Base-by-base conservation (phyloP, 2,113 vertebrate species). In the Brachyhypopomus occidentalis region DNA sequence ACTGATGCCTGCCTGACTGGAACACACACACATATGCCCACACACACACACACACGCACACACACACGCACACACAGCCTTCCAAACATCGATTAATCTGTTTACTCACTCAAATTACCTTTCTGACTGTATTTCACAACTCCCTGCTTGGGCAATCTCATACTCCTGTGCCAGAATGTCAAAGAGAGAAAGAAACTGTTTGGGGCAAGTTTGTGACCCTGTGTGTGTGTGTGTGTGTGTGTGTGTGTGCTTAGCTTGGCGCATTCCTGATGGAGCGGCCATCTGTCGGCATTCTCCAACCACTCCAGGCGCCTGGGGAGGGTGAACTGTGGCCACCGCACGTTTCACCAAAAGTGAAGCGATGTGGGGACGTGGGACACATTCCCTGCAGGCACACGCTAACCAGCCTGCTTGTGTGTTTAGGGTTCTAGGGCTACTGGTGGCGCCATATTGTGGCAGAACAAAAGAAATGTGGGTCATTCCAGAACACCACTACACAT, bases 391-490 rank as follows among this genome's bases (percentile, higher is more conserved):
- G 34, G n/a, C 56, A 84, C 45, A 60, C 74, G n/a, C 36, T 74
- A 83, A 74, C 62, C 34, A 66, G 45, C 63, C 74, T 36, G 60
- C 60, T 75, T 60, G 76, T 75, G 70, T 79, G 77, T 71, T 63
- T 63, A 62, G 62, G 48, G 56, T 67, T 75, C 70, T 25, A 74
- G 3, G 58, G 30, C 52, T 74, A 78, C 73, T 83, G 23, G 69
- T 77, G 8, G 14, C 23, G 14, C 45, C 71, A 72, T 25, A 72
- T 55, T 45, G 52, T 4, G 14, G 45, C 23, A 4, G 14, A 72
- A 55, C 45, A 8, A 69, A 66, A 22, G 63, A 59, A 72, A 58
- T 73, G 58, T 30, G 38, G 22, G 45, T 52, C 71, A 25, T 45
- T 27, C 41, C 45, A 5, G 12, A 72, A 27, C 48, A 23, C 22